Conservation (phyloP, 2,888 invertebrate genomes). For the Drosophila kuntzei region DNA sequence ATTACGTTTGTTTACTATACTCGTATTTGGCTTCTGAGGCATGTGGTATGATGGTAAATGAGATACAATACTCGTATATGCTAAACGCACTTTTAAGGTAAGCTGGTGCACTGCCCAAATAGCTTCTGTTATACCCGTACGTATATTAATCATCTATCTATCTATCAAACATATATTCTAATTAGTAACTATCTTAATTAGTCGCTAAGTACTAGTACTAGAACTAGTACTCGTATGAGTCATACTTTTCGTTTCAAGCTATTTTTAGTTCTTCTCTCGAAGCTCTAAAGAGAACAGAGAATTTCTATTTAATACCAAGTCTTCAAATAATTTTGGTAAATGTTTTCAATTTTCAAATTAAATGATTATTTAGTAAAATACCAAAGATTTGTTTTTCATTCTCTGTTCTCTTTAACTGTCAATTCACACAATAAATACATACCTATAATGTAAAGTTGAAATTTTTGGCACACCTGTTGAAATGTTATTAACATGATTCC, state of each 20-base stretch:
- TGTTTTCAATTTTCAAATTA: background rate
- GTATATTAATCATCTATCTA: constrained; percentile 34
- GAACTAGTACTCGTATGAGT: constrained; percentile 11
- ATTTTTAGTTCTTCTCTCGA: constrained; percentile 14
- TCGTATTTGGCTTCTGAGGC: constrained; percentile 75
- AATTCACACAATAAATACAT: background rate
- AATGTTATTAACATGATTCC: constrained; percentile 65
- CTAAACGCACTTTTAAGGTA: constrained; percentile 75
- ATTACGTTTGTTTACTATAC: constrained; percentile 59
- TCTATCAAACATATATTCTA: constrained; percentile 15
- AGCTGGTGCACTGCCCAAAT: constrained; percentile 74
- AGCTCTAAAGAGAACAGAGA: constrained; percentile 29
- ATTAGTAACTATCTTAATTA: constrained; percentile 34
- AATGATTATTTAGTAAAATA: background rate
- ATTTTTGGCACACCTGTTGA: constrained; percentile 31
- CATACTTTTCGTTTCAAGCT: constrained; percentile 26
- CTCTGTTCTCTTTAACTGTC: constrained; percentile 37
- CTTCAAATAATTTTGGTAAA: background rate
- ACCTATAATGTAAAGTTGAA: constrained; percentile 7
- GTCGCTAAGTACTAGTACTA: constrained; percentile 42
- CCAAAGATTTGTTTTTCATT: background rate
- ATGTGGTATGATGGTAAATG: constrained; percentile 77
- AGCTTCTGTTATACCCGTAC: constrained; percentile 53
- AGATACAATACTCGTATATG: constrained; percentile 53
- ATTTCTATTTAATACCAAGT: background rate